phyloP scores from a whole-genome alignment of 2,888 invertebrate genomes.

The Schizotus pectinicornis region DNA sequence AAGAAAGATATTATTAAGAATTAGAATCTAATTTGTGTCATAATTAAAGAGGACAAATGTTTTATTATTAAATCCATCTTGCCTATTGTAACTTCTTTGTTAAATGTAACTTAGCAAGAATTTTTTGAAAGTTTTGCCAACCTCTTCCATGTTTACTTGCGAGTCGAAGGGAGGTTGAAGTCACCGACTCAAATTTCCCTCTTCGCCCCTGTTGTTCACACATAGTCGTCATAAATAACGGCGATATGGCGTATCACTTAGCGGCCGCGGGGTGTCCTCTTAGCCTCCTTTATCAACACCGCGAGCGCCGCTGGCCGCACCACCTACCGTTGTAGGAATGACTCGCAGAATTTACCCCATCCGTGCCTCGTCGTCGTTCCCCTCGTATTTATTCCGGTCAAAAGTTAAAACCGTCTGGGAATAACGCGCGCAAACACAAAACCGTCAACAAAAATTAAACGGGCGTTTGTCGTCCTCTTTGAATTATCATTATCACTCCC shows the following conservation, averaged over 20 bases:
- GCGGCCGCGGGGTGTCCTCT: constrained; percentile 44
- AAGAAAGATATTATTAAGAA: too few relatives aligned
- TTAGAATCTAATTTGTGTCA: too few relatives aligned
- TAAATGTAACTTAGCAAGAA: too few relatives aligned
- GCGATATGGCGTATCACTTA: constrained; percentile 28
- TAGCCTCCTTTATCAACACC: constrained; percentile 51
- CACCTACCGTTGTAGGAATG: constrained; percentile 47
- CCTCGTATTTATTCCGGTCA: constrained; percentile 33
- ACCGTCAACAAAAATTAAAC: constrained; percentile 36
- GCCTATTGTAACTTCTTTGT: too few relatives aligned
- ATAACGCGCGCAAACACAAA: constrained; percentile 8
- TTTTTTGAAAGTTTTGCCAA: too few relatives aligned
- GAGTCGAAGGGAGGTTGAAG: background rate
- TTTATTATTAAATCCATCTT: too few relatives aligned
- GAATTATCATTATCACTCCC: constrained; percentile 38
- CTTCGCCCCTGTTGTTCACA: background rate
- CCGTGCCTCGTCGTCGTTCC: constrained; percentile 13
- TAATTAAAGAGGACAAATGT: too few relatives aligned
- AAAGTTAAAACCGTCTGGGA: constrained; percentile 31
- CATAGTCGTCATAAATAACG: constrained; percentile 13
- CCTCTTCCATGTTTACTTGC: too few relatives aligned
- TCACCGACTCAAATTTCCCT: background rate
- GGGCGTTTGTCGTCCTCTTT: constrained; percentile 31
- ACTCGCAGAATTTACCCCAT: constrained; percentile 39
- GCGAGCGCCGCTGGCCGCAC: constrained; percentile 48